Evolutionary conservation across 2,888 invertebrate species (phyloP).

Genomic region (Atrina japonica): DNA sequence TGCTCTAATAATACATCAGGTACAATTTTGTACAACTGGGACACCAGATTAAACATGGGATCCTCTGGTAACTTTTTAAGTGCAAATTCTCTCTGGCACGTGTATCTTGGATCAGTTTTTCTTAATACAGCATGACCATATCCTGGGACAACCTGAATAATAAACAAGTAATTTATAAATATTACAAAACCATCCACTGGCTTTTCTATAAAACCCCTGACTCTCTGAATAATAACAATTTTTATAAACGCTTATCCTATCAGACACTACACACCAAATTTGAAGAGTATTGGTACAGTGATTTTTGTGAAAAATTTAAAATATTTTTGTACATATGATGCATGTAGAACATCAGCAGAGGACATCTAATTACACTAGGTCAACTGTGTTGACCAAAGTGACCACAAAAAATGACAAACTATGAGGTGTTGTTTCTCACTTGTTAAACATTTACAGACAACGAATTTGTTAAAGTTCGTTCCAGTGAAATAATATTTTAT

Average conservation of each 20-base stretch:
- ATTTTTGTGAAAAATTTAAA: too few species aligned
- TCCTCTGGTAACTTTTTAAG: conserved; percentile 96
- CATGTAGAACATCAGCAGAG: too few species aligned
- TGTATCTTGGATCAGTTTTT: conserved; percentile 96
- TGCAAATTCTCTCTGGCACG: conserved; percentile 96
- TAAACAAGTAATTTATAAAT: not conserved
- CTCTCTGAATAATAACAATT: not conserved
- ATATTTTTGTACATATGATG: too few species aligned
- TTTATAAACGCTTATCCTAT: not conserved
- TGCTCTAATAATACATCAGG: conserved; percentile 95
- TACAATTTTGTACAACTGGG: conserved; percentile 94
- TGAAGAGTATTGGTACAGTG: conserved; percentile 61
- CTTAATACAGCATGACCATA: conserved; percentile 97
- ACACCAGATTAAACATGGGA: conserved; percentile 93
- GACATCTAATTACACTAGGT: too few species aligned
- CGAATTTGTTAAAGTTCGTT: too few species aligned
- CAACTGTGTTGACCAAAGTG: too few species aligned
- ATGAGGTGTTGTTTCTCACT: too few species aligned
- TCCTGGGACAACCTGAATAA: conserved; percentile 94
- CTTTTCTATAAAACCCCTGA: not conserved
- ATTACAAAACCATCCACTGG: not conserved
- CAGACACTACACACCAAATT: not conserved
- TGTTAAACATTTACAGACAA: too few species aligned
- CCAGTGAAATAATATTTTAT: too few species aligned
- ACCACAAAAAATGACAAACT: too few species aligned